Percentiles rank a stretch among this genome's conserved stretches.
Evolutionary conservation across 2,797 vertebrate genomes (phyloP).

Genomic region (Helarctos malayanus): DNA sequence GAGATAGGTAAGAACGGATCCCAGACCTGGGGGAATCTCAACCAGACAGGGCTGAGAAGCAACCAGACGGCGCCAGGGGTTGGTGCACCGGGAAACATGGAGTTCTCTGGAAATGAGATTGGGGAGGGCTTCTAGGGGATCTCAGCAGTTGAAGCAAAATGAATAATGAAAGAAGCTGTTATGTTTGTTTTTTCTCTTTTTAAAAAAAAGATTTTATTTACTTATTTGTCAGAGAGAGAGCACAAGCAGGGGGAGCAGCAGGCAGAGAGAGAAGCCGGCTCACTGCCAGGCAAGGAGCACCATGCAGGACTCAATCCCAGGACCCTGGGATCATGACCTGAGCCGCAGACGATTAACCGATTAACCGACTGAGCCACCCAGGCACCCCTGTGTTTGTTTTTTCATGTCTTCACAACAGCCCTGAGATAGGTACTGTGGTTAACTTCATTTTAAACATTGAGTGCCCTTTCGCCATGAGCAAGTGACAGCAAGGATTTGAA

Average conservation of each 20-base stretch:
- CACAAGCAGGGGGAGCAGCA: not conserved
- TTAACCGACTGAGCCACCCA: not conserved
- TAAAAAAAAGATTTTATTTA: not conserved
- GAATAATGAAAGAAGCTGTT: not conserved
- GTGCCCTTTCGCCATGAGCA: not conserved
- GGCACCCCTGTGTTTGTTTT: not conserved
- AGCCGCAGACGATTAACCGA: not conserved
- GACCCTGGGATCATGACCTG: not conserved
- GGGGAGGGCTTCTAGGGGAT: not conserved
- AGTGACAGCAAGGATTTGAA: conserved; percentile 6
- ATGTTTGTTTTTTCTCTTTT: not conserved
- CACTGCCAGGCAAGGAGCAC: not conserved
- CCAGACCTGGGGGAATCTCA: not conserved
- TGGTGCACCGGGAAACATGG: accelerated
- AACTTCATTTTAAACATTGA: not conserved
- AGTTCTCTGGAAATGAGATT: not conserved
- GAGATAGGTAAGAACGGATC: not conserved
- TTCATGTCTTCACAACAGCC: not conserved
- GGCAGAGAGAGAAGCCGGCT: not conserved
- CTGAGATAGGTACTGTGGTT: not conserved
- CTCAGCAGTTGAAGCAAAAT: not conserved
- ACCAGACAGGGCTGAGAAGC: not conserved
- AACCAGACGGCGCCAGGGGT: accelerated
- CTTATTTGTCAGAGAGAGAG: not conserved
- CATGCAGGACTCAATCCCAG: not conserved